A percentile compares a stretch with the other conserved stretches of the same genome.
phyloP scores from a whole-genome alignment of 2,797 vertebrate species.

The Babyrousa celebensis region DNA sequence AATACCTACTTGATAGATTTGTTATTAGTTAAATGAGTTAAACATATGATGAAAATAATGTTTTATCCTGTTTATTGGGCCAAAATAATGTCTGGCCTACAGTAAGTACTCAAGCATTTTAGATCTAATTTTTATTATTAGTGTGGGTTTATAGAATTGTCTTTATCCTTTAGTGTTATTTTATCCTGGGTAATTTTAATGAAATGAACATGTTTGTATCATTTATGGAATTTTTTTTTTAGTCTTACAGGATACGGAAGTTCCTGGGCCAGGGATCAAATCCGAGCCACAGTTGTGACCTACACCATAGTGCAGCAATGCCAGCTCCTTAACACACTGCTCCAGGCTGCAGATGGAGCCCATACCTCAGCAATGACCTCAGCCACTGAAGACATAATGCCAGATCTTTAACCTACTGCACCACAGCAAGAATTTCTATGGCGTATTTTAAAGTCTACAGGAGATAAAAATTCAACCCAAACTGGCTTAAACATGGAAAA shows the following conservation, averaged over 20 bases:
- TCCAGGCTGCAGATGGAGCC: too few relatives aligned
- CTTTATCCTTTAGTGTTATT: conserved; percentile 53
- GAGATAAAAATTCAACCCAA: conserved; percentile 53
- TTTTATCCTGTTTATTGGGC: not conserved
- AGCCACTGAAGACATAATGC: too few relatives aligned
- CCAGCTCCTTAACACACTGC: too few relatives aligned
- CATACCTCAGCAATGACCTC: too few relatives aligned
- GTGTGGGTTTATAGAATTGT: conserved; percentile 39
- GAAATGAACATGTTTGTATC: conserved; percentile 8
- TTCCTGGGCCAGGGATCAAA: too few relatives aligned
- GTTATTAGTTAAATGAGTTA: conserved; percentile 37
- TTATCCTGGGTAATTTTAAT: conserved; percentile 56
- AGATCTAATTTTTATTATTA: conserved; percentile 47
- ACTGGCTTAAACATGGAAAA: conserved; percentile 64
- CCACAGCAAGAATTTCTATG: too few relatives aligned
- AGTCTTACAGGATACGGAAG: too few relatives aligned
- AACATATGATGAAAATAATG: not conserved
- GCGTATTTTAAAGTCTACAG: not conserved
- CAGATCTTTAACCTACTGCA: too few relatives aligned
- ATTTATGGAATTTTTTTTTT: conserved; percentile 45
- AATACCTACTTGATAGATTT: not conserved
- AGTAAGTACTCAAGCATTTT: conserved; percentile 48
- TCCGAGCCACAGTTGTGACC: too few relatives aligned
- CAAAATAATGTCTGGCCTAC: not conserved
- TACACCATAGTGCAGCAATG: too few relatives aligned